These are phyloP conservation scores for Naso thynnoides DNA, from an alignment of 2,797 vertebrate genomes.

Conservation along the genomic window DNA sequence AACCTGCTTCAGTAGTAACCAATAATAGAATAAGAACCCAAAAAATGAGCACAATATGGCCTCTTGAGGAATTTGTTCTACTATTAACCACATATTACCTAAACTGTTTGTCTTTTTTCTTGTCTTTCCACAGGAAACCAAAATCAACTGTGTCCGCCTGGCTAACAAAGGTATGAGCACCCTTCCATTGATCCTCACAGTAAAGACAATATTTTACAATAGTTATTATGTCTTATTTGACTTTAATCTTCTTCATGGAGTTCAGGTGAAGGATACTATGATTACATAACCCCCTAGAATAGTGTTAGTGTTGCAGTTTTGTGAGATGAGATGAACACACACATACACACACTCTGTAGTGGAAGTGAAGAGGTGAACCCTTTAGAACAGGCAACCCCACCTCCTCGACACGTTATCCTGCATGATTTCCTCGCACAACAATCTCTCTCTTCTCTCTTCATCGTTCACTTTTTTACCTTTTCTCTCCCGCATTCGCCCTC, in stretches of 20 bases:
- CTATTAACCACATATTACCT: not conserved
- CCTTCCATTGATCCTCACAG: slow-evolving; percentile 55
- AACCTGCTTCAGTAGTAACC: too few relatives aligned
- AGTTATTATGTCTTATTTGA: not conserved
- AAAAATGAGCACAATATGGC: too few relatives aligned
- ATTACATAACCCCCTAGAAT: not conserved
- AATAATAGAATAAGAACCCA: too few relatives aligned
- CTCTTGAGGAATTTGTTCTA: not conserved
- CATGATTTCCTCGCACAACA: slow-evolving; percentile 54
- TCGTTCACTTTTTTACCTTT: not conserved
- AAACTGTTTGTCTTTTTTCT: slow-evolving; percentile 38
- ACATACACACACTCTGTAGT: slow-evolving; percentile 18
- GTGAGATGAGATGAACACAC: slow-evolving; percentile 17
- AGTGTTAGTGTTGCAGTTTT: slow-evolving; percentile 6
- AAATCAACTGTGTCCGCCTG: slow-evolving; percentile 97
- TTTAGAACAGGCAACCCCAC: slow-evolving; percentile 29
- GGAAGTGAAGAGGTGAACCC: too few relatives aligned
- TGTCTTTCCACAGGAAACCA: slow-evolving; percentile 91
- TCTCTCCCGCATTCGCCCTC: slow-evolving; percentile 5
- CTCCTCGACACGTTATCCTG: slow-evolving; percentile 53
- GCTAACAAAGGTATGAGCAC: slow-evolving; percentile 96
- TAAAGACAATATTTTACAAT: not conserved
- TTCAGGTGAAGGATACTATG: not conserved
- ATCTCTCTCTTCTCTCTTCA: slow-evolving; percentile 9
- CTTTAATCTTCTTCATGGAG: not conserved